Base-by-base conservation (phyloP, 1,140 invertebrate species). In the Rhopalosiphum padi region DNA sequence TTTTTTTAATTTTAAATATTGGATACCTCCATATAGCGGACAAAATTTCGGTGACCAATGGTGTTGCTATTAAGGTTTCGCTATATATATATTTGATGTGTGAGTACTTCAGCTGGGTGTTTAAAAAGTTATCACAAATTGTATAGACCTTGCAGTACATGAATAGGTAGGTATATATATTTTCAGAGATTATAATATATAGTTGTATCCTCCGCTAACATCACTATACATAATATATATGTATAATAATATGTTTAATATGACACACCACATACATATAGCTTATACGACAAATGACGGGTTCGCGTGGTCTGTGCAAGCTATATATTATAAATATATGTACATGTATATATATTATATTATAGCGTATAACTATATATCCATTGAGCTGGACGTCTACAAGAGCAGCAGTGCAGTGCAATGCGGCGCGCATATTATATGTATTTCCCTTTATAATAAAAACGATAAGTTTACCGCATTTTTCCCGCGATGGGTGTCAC, bases 391-490 rank as follows among this genome's bases (percentile, higher is more conserved):
- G 60, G n/a, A 18, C 15, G 60, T n/a, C 60, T 35, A 11, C 60
- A n/a, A n/a, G 60, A 77, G 60, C n/a, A n/a, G n/a, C n/a, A 77
- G n/a, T n/a, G 60, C 30, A 77, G 30, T n/a, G n/a, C n/a, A 15
- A 23, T n/a, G 60, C 15, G n/a, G 30, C n/a, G n/a, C n/a, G 15
- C n/a, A 5, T 77, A 68, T n/a, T n/a, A 77, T 77, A 77, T 7
- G 15, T 77, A 77, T 77, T 77, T 77, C 60, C n/a, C n/a, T 77
- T 77, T 21, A n/a, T 68, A n/a, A 68, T 68, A 68, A 77, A n/a
- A n/a, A 77, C n/a, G 30, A 77, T 77, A 77, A 77, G 60, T n/a
- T 77, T 77, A 77, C 60, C 60, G 30, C 60, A 77, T 77, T 77
- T 77, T 77, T 77, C 15, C 60, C 30, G 60, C 30, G 30, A 85